Evolutionary conservation across 2,888 invertebrate species (phyloP).

Genomic region (Trisateles emortualis): DNA sequence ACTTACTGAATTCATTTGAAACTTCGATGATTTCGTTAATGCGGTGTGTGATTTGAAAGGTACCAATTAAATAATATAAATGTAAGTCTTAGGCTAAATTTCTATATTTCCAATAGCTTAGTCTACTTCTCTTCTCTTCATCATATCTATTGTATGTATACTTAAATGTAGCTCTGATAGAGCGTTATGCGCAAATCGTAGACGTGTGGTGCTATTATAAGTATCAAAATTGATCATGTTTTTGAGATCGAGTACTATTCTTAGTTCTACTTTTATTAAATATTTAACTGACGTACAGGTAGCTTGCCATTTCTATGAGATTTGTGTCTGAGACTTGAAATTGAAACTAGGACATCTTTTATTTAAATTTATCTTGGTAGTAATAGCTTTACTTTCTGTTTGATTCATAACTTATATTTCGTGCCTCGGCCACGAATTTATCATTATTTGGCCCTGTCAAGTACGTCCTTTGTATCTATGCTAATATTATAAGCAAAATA

Average conservation of each 20-base stretch:
- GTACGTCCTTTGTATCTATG: slow-evolving; percentile 61
- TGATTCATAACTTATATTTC: neutral
- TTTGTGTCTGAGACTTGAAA: neutral
- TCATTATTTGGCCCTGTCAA: slow-evolving; percentile 65
- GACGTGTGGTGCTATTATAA: slow-evolving; percentile 76
- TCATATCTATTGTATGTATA: slow-evolving; percentile 59
- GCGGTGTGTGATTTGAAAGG: slow-evolving; percentile 38
- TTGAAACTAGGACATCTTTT: neutral
- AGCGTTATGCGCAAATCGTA: slow-evolving; percentile 53
- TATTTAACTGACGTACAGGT: neutral
- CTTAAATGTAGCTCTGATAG: slow-evolving; percentile 31
- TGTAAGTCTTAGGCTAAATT: slow-evolving; percentile 43
- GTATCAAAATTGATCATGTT: slow-evolving; percentile 38
- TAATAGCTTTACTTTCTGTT: neutral
- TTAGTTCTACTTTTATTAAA: neutral
- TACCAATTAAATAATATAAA: slow-evolving; percentile 45
- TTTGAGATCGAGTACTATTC: slow-evolving; percentile 6
- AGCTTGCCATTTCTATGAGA: neutral
- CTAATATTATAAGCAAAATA: slow-evolving; percentile 41
- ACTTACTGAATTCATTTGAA: slow-evolving; percentile 12
- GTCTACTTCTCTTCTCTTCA: slow-evolving; percentile 53
- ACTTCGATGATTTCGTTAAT: slow-evolving; percentile 22
- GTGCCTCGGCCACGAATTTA: slow-evolving; percentile 21
- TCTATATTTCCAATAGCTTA: slow-evolving; percentile 51
- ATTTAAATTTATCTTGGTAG: neutral